Evolutionary conservation across 2,113 vertebrate species (phyloP).

Genomic region (Trichechus manatus): DNA sequence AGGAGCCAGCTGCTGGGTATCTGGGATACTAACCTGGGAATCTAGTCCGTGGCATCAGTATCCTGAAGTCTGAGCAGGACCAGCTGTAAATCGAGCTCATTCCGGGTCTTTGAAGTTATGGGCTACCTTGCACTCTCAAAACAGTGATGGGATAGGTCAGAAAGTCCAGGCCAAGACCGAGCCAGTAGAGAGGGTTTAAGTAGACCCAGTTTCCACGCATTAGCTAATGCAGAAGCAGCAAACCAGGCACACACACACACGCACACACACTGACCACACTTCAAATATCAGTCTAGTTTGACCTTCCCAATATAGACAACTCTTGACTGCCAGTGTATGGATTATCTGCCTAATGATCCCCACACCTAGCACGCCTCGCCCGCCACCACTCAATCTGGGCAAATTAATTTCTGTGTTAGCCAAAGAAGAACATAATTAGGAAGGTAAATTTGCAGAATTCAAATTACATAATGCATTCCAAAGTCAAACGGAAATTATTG

Average conservation of each 20-base stretch:
- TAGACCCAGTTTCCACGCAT: background rate
- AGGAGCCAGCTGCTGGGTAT: no score
- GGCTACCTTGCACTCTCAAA: background rate
- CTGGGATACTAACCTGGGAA: background rate
- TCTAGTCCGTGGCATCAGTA: background rate
- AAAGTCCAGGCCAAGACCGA: background rate
- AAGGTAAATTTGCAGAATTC: conserved; percentile 78
- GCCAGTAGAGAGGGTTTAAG: background rate
- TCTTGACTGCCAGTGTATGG: conserved; percentile 23
- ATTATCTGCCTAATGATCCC: conserved; percentile 40
- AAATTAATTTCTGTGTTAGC: conserved; percentile 69
- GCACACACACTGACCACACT: background rate
- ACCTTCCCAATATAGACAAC: conserved; percentile 35
- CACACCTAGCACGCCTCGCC: background rate
- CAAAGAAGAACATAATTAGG: conserved; percentile 72
- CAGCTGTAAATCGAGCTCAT: background rate
- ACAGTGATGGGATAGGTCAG: background rate
- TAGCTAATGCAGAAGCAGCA: background rate
- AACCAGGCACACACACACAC: background rate
- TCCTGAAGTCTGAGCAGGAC: background rate
- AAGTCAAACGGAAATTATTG: conserved; percentile 72
- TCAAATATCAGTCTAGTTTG: conserved; percentile 35
- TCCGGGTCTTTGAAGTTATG: background rate
- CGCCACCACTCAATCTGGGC: background rate
- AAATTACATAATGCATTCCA: conserved; percentile 57